Evolutionary conservation across 2,113 vertebrate genomes (phyloP).

Genomic region (Poeciliopsis retropinna): DNA sequence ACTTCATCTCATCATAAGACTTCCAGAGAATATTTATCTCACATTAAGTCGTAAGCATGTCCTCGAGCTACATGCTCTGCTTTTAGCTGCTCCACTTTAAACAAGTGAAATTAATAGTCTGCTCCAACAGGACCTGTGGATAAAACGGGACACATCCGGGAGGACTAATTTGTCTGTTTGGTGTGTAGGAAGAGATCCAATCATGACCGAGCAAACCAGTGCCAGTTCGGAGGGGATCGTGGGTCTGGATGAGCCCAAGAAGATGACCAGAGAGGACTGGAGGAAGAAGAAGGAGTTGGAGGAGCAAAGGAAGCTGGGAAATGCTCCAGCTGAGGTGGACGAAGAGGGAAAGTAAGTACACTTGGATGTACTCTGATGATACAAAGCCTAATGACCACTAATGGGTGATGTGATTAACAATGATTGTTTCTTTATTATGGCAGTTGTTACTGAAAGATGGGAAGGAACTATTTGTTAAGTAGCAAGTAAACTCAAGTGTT

Average conservation of each 20-base stretch:
- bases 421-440: neutral
- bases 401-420: neutral
- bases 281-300: constrained; percentile 98
- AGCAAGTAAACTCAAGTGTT: no score
- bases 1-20: neutral
- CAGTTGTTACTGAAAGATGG: neutral
- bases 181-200: constrained; percentile 21
- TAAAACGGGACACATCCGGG: neutral
- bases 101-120: neutral
- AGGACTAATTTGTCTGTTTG: no score
- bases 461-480: no score
- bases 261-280: constrained; percentile 98
- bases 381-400: neutral
- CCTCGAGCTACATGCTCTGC: neutral
- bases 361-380: no score
- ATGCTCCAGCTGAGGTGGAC: constrained; percentile 97
- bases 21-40: fast-evolving
- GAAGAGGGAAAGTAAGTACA: constrained; percentile 96
- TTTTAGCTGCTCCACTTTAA: no score
- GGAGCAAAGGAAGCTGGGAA: constrained; percentile 95
- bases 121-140: neutral
- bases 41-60: neutral
- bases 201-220: constrained; percentile 65
- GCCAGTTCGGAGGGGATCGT: constrained; percentile 80
- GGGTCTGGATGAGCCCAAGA: constrained; percentile 94